phyloP scores from a whole-genome alignment of 2,113 vertebrate species.

The Rynchops niger region DNA sequence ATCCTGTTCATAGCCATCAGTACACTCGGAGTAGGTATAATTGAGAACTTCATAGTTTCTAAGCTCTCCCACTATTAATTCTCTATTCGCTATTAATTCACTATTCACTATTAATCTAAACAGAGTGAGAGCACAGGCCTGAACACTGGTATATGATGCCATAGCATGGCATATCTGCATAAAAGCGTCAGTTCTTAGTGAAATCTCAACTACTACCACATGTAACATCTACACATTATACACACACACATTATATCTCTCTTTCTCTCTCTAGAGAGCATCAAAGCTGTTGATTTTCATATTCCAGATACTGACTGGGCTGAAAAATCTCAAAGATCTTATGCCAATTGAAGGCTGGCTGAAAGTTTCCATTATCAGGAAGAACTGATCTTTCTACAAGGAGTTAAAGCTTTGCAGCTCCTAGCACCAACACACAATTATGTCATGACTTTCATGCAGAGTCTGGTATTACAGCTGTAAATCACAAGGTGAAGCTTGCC shows the following conservation, averaged over 20 bases:
- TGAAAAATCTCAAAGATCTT: not conserved
- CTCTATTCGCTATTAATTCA: not conserved
- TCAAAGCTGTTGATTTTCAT: not conserved
- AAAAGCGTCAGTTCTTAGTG: not conserved
- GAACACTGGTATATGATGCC: not conserved
- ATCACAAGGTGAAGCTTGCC: not conserved
- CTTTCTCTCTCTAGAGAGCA: not conserved
- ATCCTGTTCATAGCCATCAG: not conserved
- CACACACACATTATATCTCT: not conserved
- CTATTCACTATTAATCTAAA: not conserved
- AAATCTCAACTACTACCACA: not conserved
- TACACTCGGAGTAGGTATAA: not conserved
- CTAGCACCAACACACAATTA: not conserved
- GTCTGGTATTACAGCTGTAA: not conserved
- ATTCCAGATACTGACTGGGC: not conserved
- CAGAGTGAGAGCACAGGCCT: not conserved
- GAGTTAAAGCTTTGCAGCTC: not conserved
- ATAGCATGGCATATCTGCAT: not conserved
- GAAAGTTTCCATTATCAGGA: not conserved
- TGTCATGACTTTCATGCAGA: not conserved
- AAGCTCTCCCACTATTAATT: not conserved
- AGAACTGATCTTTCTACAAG: not conserved
- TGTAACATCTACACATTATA: accelerated
- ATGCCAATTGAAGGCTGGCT: not conserved
- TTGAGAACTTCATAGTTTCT: not conserved